Evolutionary conservation across 2,113 vertebrate species (phyloP).

Genomic region (Lasiurus borealis): DNA sequence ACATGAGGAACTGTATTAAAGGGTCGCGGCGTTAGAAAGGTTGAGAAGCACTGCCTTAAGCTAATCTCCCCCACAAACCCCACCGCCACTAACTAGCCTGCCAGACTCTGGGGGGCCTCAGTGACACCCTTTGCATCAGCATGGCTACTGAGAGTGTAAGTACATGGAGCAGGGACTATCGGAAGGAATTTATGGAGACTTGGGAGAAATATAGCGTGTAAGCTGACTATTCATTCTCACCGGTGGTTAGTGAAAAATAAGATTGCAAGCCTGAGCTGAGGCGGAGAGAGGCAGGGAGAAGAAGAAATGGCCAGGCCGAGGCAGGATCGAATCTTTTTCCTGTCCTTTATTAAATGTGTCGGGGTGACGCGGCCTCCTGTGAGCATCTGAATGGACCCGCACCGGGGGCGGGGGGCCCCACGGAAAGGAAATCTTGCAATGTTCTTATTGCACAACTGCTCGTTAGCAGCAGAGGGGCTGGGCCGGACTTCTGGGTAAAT

Average conservation of each 20-base stretch:
- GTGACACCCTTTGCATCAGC: neutral
- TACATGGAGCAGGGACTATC: neutral
- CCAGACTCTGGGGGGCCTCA: neutral
- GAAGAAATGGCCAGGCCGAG: neutral
- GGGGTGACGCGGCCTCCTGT: too few species aligned
- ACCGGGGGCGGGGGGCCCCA: neutral
- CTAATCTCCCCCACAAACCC: neutral
- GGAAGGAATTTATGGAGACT: conserved; percentile 28
- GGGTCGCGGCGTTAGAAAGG: too few species aligned
- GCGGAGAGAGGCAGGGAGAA: neutral
- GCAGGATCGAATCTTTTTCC: too few species aligned
- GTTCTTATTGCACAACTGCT: neutral
- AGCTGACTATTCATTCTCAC: neutral
- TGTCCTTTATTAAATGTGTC: too few species aligned
- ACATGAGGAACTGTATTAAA: too few species aligned
- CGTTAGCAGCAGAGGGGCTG: neutral
- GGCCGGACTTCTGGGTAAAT: conserved; percentile 44
- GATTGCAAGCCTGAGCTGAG: neutral
- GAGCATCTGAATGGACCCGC: neutral
- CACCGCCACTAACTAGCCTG: neutral
- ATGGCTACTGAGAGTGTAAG: neutral
- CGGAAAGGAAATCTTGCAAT: neutral
- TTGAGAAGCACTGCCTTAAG: neutral
- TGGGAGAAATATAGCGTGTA: neutral
- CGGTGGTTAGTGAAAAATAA: neutral